A percentile compares a stretch with the other conserved stretches of the same genome.
Conservation (phyloP, 2,888 invertebrate species). For the Caenorhabditis japonica region DNA sequence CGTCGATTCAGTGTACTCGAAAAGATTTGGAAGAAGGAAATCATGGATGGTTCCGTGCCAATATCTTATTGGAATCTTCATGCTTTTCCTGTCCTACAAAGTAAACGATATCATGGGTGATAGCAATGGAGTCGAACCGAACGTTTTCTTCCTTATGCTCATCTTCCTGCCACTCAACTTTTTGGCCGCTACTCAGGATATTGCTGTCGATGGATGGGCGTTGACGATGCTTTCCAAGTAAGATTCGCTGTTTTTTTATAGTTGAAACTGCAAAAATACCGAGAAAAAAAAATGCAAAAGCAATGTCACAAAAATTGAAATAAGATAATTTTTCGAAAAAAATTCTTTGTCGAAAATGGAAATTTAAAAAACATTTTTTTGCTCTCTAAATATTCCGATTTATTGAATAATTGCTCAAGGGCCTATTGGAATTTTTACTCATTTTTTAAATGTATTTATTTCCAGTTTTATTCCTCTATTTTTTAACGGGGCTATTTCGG, state of each 20-base stretch:
- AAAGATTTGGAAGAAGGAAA: conserved; percentile 86
- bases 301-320: no score
- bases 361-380: conserved; percentile 1
- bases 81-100: conserved; percentile 86
- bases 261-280: no score
- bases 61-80: conserved; percentile 82
- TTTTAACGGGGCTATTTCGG: no score
- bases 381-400: no score
- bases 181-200: conserved; percentile 98
- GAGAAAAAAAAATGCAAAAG: background rate
- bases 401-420: no score
- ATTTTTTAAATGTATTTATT: no score
- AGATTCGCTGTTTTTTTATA: conserved; percentile 21
- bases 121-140: conserved; percentile 79
- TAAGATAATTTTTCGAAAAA: background rate
- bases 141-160: conserved; percentile 86
- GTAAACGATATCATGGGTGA: conserved; percentile 76
- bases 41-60: conserved; percentile 83
- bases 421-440: no score
- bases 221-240: conserved; percentile 95
- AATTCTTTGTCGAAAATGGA: background rate
- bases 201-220: conserved; percentile 99
- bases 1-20: conserved; percentile 91
- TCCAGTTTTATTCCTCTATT: no score
- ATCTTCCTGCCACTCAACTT: conserved; percentile 93